These are phyloP conservation scores for Aegotheles bennettii DNA, from an alignment of 2,113 vertebrate species.

Conservation along the genomic window DNA sequence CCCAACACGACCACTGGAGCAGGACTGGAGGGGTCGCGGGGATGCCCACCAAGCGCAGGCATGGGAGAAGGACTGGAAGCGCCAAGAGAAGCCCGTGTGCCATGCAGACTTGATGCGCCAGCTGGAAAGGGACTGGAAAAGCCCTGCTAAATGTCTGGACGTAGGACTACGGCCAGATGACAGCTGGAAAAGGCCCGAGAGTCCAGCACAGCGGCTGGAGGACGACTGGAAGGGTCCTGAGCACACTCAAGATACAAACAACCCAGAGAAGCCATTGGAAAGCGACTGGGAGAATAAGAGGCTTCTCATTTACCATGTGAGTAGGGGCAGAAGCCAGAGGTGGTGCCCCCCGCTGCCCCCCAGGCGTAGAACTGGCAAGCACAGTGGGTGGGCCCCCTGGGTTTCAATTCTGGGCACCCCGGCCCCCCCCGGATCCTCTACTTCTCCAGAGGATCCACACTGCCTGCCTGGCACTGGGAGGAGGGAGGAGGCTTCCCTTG, in stretches of 20 bases:
- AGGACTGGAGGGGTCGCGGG: background rate
- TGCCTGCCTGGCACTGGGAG: background rate
- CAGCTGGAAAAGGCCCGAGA: conserved; percentile 37
- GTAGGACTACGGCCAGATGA: background rate
- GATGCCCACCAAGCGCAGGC: background rate
- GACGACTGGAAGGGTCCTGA: background rate
- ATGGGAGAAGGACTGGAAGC: conserved; percentile 35
- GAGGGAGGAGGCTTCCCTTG: background rate
- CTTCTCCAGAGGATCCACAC: background rate
- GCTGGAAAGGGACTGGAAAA: conserved; percentile 37
- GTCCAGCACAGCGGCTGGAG: background rate
- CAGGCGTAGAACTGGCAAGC: background rate
- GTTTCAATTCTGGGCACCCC: background rate
- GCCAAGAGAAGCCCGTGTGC: background rate
- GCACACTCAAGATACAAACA: background rate
- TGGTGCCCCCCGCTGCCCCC: no score
- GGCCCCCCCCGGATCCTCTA: background rate
- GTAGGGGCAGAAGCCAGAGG: background rate
- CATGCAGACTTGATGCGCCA: background rate
- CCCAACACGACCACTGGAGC: background rate
- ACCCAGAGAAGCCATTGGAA: conserved; percentile 41
- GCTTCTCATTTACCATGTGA: conserved; percentile 33
- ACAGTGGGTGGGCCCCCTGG: background rate
- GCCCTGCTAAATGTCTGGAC: background rate
- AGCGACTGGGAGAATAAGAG: background rate